Conservation (phyloP, 92 coral and sea anemone genomes). For the Paragorgia papillata region DNA sequence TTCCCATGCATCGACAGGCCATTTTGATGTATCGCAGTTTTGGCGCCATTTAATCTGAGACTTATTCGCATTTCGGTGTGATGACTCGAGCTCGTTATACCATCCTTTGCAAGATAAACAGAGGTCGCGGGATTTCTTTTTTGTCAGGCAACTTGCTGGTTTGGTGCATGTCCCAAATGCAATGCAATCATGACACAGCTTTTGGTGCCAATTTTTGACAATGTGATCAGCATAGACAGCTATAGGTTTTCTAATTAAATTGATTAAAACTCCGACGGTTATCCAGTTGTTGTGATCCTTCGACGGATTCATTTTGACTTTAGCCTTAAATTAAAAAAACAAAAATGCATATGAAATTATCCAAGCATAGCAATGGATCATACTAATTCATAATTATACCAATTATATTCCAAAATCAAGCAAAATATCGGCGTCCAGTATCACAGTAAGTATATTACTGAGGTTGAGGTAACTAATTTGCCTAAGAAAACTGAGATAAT, state of each 20-base stretch:
- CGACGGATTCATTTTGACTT: background rate
- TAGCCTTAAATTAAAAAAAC: no score
- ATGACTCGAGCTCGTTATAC: background rate
- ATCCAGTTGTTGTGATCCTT: constrained; percentile 12
- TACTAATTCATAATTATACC: no score
- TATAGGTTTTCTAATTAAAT: no score
- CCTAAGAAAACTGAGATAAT: no score
- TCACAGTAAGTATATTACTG: no score
- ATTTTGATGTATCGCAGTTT: constrained; percentile 13
- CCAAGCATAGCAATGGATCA: no score
- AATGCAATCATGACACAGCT: background rate
- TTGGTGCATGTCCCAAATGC: no score
- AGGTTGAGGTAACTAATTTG: no score
- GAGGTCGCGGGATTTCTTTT: background rate
- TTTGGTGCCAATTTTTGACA: background rate
- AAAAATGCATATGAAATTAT: no score
- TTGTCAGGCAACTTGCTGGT: background rate
- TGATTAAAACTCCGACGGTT: background rate
- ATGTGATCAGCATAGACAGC: background rate
- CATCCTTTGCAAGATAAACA: background rate
- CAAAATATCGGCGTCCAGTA: no score
- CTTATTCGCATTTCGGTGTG: background rate
- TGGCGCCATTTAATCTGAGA: background rate
- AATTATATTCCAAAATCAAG: no score
- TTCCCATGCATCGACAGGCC: constrained; percentile 46